Conservation (phyloP, 1,140 invertebrate species). For the Atta colombica region DNA sequence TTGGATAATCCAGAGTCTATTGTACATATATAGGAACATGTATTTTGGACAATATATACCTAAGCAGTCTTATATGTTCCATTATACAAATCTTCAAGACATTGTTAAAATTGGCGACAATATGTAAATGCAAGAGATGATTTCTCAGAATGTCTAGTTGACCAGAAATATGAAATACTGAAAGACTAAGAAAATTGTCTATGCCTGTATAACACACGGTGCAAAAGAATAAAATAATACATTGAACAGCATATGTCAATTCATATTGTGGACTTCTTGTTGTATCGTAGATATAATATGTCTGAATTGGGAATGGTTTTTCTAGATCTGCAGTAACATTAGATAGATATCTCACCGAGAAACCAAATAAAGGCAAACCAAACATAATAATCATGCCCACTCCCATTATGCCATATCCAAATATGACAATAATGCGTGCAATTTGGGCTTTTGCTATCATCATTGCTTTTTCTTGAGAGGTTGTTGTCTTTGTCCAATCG, state of each 20-base stretch:
- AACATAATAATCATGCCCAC: not conserved
- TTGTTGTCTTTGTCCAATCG: slow-evolving; percentile 49
- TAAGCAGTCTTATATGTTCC: no score
- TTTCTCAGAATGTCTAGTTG: slow-evolving; percentile 36
- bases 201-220: not conserved
- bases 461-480: not conserved
- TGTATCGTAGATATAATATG: slow-evolving; percentile 31
- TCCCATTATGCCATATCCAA: not conserved
- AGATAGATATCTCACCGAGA: not conserved
- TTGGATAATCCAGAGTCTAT: no score
- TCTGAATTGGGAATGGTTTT: not conserved
- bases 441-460: slow-evolving; percentile 20
- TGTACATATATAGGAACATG: no score
- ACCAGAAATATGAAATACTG: slow-evolving; percentile 37
- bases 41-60: no score
- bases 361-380: slow-evolving; percentile 11
- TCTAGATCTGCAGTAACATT: not conserved
- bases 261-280: slow-evolving; percentile 46
- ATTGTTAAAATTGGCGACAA: not conserved
- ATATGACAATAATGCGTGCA: not conserved
- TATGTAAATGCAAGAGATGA: not conserved
- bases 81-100: not conserved
- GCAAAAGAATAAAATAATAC: not conserved
- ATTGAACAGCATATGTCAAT: slow-evolving; percentile 12
- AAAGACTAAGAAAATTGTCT: slow-evolving; percentile 34